Evolutionary conservation across 2,797 vertebrate genomes (phyloP).

Genomic region (Delichon dasypus): DNA sequence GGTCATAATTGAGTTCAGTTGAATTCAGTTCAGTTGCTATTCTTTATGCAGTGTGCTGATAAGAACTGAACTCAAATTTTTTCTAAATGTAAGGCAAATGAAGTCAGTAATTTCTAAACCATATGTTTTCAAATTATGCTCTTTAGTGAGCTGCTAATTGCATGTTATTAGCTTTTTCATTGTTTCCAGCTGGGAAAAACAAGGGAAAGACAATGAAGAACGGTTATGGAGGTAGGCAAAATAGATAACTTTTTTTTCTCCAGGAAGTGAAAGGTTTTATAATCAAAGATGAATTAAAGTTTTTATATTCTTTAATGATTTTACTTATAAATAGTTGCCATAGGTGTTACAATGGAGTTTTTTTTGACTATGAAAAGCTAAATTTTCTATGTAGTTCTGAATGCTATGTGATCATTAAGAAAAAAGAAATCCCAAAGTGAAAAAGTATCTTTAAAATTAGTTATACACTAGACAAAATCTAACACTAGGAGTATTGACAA

Average conservation of each 20-base stretch:
- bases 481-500: neutral
- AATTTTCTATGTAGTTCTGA: neutral
- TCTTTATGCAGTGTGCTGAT: neutral
- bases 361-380: neutral
- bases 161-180: neutral
- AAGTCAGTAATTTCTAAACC: neutral
- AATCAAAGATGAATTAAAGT: neutral
- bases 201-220: neutral
- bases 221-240: neutral
- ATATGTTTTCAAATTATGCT: neutral
- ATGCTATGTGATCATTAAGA: neutral
- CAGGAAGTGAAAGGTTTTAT: neutral
- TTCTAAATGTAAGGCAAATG: neutral
- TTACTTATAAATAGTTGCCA: neutral
- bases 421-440: neutral
- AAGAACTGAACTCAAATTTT: neutral
- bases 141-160: constrained; percentile 18
- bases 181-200: neutral
- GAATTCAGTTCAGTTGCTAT: neutral
- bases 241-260: neutral
- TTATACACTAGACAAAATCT: neutral
- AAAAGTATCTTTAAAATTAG: neutral
- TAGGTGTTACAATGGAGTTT: neutral
- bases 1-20: neutral
- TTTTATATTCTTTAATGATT: neutral